Conservation (phyloP, 2,113 vertebrate genomes). For the Marmota flaviventris region DNA sequence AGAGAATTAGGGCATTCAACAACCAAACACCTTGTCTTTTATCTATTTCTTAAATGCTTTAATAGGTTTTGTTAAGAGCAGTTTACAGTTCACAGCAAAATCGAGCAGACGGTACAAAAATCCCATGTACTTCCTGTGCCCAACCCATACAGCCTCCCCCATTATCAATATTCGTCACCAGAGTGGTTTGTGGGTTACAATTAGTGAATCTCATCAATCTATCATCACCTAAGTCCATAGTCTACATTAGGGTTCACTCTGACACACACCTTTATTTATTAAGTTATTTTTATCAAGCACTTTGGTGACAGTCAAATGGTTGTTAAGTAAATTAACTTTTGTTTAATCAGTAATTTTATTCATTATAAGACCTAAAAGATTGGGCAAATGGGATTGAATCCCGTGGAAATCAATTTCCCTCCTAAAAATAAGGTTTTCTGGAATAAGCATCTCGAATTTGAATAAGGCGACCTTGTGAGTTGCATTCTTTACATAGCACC, state of each 20-base stretch:
- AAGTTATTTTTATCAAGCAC: slow-evolving; percentile 24
- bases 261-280: background rate
- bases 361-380: background rate
- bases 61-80: background rate
- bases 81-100: background rate
- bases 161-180: background rate
- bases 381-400: background rate
- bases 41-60: background rate
- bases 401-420: background rate
- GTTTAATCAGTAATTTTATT: slow-evolving; percentile 29
- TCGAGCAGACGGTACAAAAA: background rate
- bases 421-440: background rate
- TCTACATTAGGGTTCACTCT: background rate
- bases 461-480: background rate
- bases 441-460: background rate
- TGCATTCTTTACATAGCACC: background rate
- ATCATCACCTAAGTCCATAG: background rate
- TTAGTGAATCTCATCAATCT: no score
- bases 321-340: slow-evolving; percentile 22
- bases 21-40: background rate
- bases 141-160: background rate
- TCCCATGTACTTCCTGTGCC: background rate
- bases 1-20: slow-evolving; percentile 1
- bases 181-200: background rate
- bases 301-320: background rate